These are phyloP conservation scores for Cricetomys ansorgei DNA, from an alignment of 2,113 vertebrate species.

Conservation along the genomic window DNA sequence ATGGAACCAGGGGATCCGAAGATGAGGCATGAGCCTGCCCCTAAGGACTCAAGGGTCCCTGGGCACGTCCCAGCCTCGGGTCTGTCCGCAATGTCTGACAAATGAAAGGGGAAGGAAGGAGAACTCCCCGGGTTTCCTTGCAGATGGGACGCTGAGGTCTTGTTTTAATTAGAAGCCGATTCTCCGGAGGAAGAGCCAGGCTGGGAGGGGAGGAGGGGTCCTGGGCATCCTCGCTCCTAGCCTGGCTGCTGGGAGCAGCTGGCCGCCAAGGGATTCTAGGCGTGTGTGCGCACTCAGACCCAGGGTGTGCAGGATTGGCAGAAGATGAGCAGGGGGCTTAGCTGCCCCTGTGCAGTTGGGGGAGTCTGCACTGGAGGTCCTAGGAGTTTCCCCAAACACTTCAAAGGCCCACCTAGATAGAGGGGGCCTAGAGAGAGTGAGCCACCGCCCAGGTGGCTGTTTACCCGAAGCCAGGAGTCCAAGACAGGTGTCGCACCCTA, in stretches of 20 bases:
- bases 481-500: not conserved
- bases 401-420: not conserved
- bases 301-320: not conserved
- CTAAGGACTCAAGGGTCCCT: not conserved
- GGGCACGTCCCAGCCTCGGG: not conserved
- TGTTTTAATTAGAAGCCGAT: constrained; percentile 26
- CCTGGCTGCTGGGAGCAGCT: not conserved
- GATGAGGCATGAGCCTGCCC: not conserved
- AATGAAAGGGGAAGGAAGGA: not conserved
- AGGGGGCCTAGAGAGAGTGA: not conserved
- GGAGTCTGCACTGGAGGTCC: not conserved
- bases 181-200: not conserved
- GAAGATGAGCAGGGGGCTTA: not conserved
- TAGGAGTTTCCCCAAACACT: not conserved
- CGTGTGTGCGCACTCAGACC: not conserved
- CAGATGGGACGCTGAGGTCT: not conserved
- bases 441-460: not conserved
- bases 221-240: not conserved
- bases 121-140: not conserved
- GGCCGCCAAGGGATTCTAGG: not conserved
- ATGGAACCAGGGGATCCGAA: accelerated
- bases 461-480: not conserved
- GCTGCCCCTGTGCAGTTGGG: not conserved
- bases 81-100: not conserved
- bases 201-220: not conserved